Conservation (phyloP, 2,797 vertebrate genomes). For the Eospalax fontanierii region DNA sequence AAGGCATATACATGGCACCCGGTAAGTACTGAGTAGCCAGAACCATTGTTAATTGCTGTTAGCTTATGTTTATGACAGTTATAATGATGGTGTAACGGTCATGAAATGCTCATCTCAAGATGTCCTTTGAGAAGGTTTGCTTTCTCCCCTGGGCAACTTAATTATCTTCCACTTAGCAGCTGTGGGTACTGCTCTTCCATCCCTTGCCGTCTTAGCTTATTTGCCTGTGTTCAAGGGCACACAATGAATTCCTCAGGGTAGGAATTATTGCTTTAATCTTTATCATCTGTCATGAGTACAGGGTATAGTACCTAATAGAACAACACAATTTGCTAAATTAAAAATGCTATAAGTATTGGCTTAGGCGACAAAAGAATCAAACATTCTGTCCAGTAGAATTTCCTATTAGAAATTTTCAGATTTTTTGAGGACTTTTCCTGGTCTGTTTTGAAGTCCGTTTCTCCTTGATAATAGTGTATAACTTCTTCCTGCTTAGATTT, state of each 20-base stretch:
- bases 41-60: background rate
- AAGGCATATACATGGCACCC: background rate
- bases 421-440: background rate
- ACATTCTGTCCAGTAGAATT: constrained; percentile 23
- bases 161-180: background rate
- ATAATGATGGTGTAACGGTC: background rate
- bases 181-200: background rate
- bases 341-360: constrained; percentile 6
- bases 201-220: background rate
- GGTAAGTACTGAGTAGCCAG: background rate
- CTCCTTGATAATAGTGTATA: background rate
- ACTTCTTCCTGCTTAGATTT: background rate
- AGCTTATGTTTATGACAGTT: background rate
- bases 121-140: background rate
- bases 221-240: background rate
- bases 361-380: constrained; percentile 4
- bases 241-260: background rate
- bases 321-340: constrained; percentile 11
- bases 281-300: background rate
- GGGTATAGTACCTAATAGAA: background rate
- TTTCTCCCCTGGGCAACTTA: background rate
- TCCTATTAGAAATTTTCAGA: constrained; percentile 44
- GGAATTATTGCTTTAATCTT: background rate
- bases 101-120: constrained; percentile 49
- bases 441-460: constrained; percentile 3